These are phyloP conservation scores for Motacilla tschutschensis DNA, from an alignment of 2,113 vertebrate genomes.

Conservation along the genomic window DNA sequence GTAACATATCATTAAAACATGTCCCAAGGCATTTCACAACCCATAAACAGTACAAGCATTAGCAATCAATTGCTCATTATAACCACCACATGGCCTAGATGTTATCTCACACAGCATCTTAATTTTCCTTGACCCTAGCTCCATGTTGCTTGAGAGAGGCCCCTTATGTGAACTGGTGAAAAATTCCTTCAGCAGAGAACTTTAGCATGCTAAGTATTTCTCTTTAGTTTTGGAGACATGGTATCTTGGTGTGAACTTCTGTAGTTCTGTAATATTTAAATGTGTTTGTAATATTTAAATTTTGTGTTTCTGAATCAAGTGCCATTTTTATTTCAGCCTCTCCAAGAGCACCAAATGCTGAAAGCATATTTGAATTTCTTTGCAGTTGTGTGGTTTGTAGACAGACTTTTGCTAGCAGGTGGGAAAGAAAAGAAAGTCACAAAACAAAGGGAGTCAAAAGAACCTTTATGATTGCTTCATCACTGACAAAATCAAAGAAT, in stretches of 20 bases:
- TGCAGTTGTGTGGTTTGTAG: neutral
- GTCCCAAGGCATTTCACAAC: conserved; percentile 17
- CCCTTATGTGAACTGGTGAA: neutral
- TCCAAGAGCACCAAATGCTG: neutral
- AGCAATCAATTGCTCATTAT: neutral
- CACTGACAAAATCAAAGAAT: neutral
- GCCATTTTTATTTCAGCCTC: neutral
- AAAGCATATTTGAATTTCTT: neutral
- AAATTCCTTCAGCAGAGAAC: neutral
- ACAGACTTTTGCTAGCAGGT: neutral
- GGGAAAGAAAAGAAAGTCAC: neutral
- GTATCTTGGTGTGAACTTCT: neutral
- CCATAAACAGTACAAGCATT: neutral
- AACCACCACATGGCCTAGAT: neutral
- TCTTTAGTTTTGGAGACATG: neutral
- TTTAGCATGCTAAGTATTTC: neutral
- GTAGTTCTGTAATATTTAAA: neutral
- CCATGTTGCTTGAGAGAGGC: neutral
- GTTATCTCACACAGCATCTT: neutral
- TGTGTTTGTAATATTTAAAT: neutral
- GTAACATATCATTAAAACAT: neutral
- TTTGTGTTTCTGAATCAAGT: neutral
- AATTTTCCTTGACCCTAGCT: neutral
- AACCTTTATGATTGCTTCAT: neutral
- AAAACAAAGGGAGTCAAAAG: neutral